Conservation (phyloP, 2,113 vertebrate genomes). For the Anas platyrhynchos region DNA sequence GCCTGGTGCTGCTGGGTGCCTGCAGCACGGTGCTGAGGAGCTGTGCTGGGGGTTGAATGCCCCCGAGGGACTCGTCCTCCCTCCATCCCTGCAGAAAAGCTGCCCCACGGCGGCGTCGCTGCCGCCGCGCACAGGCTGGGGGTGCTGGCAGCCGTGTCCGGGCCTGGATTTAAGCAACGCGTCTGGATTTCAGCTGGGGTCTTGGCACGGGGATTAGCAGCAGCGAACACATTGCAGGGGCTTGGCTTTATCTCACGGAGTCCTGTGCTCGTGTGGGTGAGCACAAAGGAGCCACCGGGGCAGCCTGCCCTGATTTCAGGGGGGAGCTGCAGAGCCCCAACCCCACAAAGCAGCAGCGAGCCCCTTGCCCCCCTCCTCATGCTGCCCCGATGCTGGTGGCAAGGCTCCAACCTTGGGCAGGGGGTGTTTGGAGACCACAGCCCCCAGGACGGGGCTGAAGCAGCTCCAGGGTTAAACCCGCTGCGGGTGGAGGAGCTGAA, state of each 20-base stretch:
- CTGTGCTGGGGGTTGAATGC: neutral
- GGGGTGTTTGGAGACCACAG: neutral
- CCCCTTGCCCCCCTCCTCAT: too few species aligned
- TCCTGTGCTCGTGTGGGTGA: fast-evolving
- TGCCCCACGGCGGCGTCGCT: fast-evolving
- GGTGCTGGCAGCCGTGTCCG: neutral
- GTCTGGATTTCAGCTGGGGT: neutral
- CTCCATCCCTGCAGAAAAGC: neutral
- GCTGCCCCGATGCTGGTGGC: neutral
- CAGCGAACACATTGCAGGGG: neutral
- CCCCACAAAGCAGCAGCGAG: neutral
- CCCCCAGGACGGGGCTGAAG: neutral
- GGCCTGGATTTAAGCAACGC: neutral
- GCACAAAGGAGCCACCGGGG: neutral
- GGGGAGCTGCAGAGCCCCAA: neutral
- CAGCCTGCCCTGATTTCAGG: fast-evolving
- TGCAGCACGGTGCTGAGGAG: fast-evolving
- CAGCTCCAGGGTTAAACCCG: neutral
- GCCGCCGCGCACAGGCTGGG: fast-evolving
- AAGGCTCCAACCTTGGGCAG: neutral
- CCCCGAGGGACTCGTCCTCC: neutral
- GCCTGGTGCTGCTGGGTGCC: fast-evolving
- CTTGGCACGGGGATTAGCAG: neutral
- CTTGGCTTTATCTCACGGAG: neutral
- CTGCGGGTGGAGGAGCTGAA: neutral